phyloP scores from a whole-genome alignment of 1,140 invertebrate species.

The Palaemon carinicauda region DNA sequence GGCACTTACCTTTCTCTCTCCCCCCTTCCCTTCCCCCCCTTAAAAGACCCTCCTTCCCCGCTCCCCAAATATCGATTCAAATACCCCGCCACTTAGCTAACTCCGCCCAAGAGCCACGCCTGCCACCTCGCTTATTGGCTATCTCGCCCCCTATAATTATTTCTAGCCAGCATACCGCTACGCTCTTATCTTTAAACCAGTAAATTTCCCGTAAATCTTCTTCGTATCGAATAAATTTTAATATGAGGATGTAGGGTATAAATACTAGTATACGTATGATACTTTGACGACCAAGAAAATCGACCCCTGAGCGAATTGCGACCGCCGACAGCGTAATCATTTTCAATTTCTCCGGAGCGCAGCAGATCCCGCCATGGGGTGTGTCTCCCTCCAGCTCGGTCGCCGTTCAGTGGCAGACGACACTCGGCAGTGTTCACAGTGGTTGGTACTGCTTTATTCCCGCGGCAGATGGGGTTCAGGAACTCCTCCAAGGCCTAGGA shows the following conservation, averaged over 20 bases:
- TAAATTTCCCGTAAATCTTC: no score
- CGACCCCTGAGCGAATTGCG: no score
- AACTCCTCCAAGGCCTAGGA: slow-evolving; percentile 27
- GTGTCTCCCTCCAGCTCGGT: slow-evolving; percentile 52
- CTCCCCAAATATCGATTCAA: slow-evolving; percentile 46
- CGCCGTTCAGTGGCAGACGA: slow-evolving; percentile 54
- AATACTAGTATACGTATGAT: no score
- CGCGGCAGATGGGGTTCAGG: slow-evolving; percentile 21
- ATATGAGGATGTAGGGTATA: no score
- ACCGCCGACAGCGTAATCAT: no score
- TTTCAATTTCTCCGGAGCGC: slow-evolving; percentile 19
- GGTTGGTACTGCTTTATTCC: slow-evolving; percentile 20
- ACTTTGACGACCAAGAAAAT: no score
- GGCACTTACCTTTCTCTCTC: slow-evolving; percentile 28
- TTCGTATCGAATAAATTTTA: no score
- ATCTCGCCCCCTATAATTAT: slow-evolving; percentile 48
- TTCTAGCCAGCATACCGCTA: background rate
- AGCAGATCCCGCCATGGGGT: slow-evolving; percentile 46
- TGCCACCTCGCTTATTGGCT: slow-evolving; percentile 38
- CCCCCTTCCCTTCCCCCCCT: background rate
- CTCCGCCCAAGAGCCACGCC: slow-evolving; percentile 46
- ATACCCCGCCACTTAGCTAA: slow-evolving; percentile 32
- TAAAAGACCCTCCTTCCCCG: background rate
- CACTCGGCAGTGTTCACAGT: slow-evolving; percentile 45
- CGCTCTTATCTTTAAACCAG: no score